Percentiles rank a stretch among this genome's conserved stretches.
Evolutionary conservation across 2,888 invertebrate genomes (phyloP).

Genomic region (Pandemis heparana): DNA sequence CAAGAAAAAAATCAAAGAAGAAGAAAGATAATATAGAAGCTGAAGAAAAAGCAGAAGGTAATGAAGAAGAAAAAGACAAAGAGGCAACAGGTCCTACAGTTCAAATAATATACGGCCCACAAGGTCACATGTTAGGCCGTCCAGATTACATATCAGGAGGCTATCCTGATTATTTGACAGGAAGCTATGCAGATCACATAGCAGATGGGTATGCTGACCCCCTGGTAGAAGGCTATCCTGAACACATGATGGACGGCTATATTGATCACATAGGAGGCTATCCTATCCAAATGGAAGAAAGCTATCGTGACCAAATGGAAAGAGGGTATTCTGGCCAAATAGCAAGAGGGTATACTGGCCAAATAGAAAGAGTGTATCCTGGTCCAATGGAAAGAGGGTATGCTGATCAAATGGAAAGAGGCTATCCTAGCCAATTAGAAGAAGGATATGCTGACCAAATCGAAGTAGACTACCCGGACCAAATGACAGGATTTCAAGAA

Average conservation of each 20-base stretch:
- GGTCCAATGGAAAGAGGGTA: neutral
- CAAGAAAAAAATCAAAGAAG: neutral
- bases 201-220: neutral
- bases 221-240: neutral
- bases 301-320: neutral
- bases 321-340: neutral
- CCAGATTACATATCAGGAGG: neutral
- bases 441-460: neutral
- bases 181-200: neutral
- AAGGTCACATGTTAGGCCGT: neutral
- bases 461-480: neutral
- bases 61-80: neutral
- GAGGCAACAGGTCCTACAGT: neutral
- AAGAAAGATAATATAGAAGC: neutral
- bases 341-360: neutral
- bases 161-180: neutral
- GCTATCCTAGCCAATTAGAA: neutral
- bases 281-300: neutral
- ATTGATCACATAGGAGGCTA: neutral
- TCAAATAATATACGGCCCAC: constrained; percentile 3
- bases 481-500: neutral
- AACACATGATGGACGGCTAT: neutral
- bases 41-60: neutral
- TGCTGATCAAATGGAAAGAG: neutral
- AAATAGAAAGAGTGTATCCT: neutral